Percentiles rank a stretch among this genome's conserved stretches.
phyloP scores from a whole-genome alignment of 2,113 vertebrate genomes.

The Ctenomys sociabilis region DNA sequence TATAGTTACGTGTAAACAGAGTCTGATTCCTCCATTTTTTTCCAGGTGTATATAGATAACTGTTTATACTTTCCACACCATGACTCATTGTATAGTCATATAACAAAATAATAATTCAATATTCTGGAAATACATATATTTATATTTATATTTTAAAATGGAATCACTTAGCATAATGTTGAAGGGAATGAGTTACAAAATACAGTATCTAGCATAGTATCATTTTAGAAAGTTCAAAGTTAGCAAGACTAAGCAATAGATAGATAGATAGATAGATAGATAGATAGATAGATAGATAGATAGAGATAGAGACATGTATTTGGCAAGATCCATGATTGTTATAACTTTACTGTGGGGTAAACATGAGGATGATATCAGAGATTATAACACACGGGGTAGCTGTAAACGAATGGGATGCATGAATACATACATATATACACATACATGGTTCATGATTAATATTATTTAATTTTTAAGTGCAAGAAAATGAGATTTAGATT shows the following conservation, averaged over 20 bases:
- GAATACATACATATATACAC: background rate
- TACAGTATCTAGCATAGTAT: background rate
- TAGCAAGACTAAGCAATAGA: background rate
- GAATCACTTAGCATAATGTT: background rate
- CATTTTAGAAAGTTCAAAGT: background rate
- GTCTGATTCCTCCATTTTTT: background rate
- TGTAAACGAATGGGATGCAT: background rate
- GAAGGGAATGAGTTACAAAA: background rate
- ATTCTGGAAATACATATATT: background rate
- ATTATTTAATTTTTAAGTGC: background rate
- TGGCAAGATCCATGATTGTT: background rate
- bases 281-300: too few relatives aligned
- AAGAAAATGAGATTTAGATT: constrained; percentile 21
- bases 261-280: too few relatives aligned
- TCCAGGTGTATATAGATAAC: background rate
- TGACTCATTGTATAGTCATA: background rate
- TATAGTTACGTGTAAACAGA: background rate
- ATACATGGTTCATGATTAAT: background rate
- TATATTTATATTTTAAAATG: background rate
- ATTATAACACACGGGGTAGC: background rate
- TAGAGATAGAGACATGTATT: background rate
- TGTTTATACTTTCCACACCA: background rate
- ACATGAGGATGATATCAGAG: too few relatives aligned
- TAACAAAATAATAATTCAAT: constrained; percentile 17
- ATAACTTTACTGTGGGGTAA: background rate